A percentile compares a stretch with the other conserved stretches of the same genome.
phyloP scores from a whole-genome alignment of 2,797 vertebrate genomes.

The Poeciliopsis infans region DNA sequence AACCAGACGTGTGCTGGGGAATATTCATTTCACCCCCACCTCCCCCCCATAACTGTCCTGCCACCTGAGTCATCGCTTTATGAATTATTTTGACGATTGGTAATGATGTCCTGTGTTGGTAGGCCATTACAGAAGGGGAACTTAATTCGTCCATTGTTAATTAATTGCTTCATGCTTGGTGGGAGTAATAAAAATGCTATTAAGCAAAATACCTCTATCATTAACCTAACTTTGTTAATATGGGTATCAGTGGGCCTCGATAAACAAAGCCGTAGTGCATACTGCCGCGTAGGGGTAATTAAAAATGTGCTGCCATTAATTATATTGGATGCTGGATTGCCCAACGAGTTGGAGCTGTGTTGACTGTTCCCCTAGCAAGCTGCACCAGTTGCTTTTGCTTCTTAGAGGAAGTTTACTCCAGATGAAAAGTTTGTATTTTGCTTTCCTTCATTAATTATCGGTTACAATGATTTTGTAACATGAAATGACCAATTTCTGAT shows the following conservation, averaged over 20 bases:
- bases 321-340: constrained; percentile 69
- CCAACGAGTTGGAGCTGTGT: constrained; percentile 67
- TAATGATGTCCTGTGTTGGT: constrained; percentile 83
- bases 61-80: constrained; percentile 73
- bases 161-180: constrained; percentile 83
- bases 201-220: constrained; percentile 87
- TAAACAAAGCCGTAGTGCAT: constrained; percentile 81
- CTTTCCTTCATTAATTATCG: neutral
- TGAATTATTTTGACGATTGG: constrained; percentile 81
- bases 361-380: constrained; percentile 53
- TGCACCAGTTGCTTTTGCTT: constrained; percentile 30
- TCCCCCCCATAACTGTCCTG: constrained; percentile 37
- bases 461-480: neutral
- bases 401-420: neutral
- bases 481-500: neutral
- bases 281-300: constrained; percentile 77
- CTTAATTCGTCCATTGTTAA: constrained; percentile 82
- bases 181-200: constrained; percentile 88
- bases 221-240: constrained; percentile 88
- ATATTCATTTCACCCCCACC: constrained; percentile 56
- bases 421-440: neutral
- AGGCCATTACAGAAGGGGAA: constrained; percentile 79
- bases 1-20: constrained; percentile 63
- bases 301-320: constrained; percentile 82
- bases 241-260: constrained; percentile 83